A percentile compares a stretch with the other conserved stretches of the same genome.
phyloP scores from a whole-genome alignment of 1,140 invertebrate genomes.

The Diabrotica virgifera region DNA sequence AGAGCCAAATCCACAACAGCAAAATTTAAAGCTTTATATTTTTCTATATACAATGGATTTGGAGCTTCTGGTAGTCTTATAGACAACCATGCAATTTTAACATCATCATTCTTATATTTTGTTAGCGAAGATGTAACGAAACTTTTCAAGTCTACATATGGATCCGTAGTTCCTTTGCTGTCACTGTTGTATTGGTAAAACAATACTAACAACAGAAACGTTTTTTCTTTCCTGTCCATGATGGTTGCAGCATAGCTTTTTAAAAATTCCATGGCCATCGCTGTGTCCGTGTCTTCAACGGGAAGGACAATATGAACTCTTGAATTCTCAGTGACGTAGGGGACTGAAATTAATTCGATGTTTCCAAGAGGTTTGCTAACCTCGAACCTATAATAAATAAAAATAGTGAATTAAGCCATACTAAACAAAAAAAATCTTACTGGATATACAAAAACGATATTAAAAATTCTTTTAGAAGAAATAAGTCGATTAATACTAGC shows the following conservation, averaged over 20 bases:
- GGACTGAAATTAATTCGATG: conserved; percentile 80
- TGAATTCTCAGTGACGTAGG: conserved; percentile 88
- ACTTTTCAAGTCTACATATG: conserved; percentile 64
- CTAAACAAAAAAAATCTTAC: too few species aligned
- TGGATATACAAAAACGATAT: too few species aligned
- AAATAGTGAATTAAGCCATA: too few species aligned
- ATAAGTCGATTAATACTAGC: too few species aligned
- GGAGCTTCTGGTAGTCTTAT: conserved; percentile 56
- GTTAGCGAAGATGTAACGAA: conserved; percentile 59
- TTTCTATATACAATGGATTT: conserved; percentile 28
- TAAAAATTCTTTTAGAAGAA: too few species aligned
- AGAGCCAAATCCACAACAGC: conserved; percentile 68
- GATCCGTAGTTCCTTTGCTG: conserved; percentile 64
- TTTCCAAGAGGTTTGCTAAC: conserved; percentile 76
- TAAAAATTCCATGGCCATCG: conserved; percentile 62
- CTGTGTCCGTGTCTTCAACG: conserved; percentile 54
- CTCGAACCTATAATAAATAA: conserved; percentile 54
- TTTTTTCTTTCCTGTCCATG: conserved; percentile 75
- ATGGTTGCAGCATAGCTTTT: conserved; percentile 66
- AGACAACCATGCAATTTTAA: conserved; percentile 69
- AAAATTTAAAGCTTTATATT: conserved; percentile 57
- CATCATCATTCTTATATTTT: conserved; percentile 66
- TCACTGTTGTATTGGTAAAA: conserved; percentile 49
- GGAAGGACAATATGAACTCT: conserved; percentile 74
- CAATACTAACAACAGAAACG: conserved; percentile 67